phyloP scores from a whole-genome alignment of 2,888 invertebrate genomes.

The Ophion ventricosus region DNA sequence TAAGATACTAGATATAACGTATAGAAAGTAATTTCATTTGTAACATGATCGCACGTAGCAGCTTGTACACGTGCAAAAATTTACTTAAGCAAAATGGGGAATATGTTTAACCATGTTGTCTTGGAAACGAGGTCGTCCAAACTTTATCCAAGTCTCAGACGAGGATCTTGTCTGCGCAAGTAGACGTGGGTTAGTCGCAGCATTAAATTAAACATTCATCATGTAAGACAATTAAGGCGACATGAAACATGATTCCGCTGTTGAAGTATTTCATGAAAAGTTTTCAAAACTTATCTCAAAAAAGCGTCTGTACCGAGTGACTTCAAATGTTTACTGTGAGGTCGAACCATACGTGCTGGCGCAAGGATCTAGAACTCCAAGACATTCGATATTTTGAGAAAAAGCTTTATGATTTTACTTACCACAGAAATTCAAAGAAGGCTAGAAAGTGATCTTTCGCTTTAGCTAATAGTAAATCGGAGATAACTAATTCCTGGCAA shows the following conservation, averaged over 20 bases:
- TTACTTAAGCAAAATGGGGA: background rate
- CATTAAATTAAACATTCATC: slow-evolving; percentile 1
- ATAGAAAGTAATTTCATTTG: background rate
- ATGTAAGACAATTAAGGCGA: slow-evolving; percentile 30
- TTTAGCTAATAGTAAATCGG: too few species aligned
- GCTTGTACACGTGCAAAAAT: background rate
- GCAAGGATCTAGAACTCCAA: background rate
- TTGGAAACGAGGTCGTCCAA: background rate
- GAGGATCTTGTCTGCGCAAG: slow-evolving; percentile 2
- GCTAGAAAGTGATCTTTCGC: too few species aligned
- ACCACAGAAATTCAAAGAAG: background rate
- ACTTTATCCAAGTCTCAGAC: slow-evolving; percentile 17
- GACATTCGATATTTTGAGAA: background rate
- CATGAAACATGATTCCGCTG: background rate
- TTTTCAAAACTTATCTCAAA: background rate
- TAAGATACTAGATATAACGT: background rate
- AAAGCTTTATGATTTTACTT: background rate
- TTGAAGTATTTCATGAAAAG: background rate
- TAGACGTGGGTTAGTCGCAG: background rate
- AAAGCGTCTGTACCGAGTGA: background rate
- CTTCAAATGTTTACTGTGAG: background rate
- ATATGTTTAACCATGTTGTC: background rate
- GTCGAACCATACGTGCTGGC: background rate
- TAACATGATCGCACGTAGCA: background rate
- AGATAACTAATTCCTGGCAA: too few species aligned